A percentile compares a stretch with the other conserved stretches of the same genome.
Conservation (phyloP, 2,797 vertebrate genomes). For the Anguilla pacifica region DNA sequence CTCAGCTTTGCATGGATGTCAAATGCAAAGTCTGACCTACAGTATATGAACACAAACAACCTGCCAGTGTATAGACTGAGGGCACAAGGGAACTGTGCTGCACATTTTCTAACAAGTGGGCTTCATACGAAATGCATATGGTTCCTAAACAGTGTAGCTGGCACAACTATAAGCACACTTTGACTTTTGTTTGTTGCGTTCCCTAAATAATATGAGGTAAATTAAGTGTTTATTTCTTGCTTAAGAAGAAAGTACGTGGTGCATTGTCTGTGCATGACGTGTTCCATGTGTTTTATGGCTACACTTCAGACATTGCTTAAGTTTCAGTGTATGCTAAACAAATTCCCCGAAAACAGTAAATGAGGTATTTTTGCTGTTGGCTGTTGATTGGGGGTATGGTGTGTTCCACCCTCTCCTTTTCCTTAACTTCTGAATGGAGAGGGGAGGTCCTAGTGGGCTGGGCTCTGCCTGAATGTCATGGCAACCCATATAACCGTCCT, state of each 20-base stretch:
- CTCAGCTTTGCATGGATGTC: background rate
- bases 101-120: no score
- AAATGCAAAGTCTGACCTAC: background rate
- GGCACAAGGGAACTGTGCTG: no score
- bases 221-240: background rate
- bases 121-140: background rate
- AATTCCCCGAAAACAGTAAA: background rate
- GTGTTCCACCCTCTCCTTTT: background rate
- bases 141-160: background rate
- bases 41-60: background rate
- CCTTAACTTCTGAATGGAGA: slow-evolving; percentile 18
- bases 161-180: background rate
- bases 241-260: background rate
- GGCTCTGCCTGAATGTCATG: slow-evolving; percentile 39
- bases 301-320: background rate
- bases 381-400: background rate
- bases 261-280: background rate
- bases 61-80: no score
- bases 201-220: background rate
- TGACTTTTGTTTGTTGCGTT: background rate
- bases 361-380: background rate
- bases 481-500: slow-evolving; percentile 51
- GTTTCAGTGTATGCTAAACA: background rate
- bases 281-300: background rate
- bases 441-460: slow-evolving; percentile 17